Evolutionary conservation across 1,140 invertebrate genomes (phyloP).

Genomic region (Meloidogyne chitwoodi): DNA sequence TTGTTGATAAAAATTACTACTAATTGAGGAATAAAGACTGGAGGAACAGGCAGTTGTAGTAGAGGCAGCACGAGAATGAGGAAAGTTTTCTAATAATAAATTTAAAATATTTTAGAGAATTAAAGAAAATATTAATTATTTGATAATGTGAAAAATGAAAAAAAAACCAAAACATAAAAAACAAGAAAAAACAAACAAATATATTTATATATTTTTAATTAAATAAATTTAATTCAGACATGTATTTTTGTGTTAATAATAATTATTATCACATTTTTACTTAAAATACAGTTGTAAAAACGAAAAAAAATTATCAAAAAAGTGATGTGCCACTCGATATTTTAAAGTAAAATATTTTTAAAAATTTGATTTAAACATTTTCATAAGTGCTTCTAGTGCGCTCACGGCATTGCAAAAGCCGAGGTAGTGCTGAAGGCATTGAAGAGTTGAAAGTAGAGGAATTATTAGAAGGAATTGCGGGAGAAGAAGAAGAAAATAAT

Average conservation of each 20-base stretch:
- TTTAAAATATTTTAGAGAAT: not conserved
- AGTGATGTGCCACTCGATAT: no score
- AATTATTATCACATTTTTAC: no score
- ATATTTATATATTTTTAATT: not conserved
- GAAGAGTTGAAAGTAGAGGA: not conserved
- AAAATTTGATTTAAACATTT: constrained; percentile 3
- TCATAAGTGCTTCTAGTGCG: not conserved
- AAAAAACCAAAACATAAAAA: not conserved
- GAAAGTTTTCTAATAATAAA: not conserved
- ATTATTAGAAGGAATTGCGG: not conserved
- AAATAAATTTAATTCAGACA: no score
- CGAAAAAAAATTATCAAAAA: no score
- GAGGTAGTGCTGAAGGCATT: not conserved
- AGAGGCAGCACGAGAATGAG: not conserved
- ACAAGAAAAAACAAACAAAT: not conserved
- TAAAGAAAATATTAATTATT: no score
- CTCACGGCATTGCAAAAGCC: not conserved
- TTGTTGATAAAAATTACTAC: not conserved
- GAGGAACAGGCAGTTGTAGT: not conserved
- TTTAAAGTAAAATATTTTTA: no score
- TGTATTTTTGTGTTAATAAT: no score
- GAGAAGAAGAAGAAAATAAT: not conserved
- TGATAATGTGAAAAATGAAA: not conserved
- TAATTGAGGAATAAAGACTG: not conserved
- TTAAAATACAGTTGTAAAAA: no score